Evolutionary conservation across 2,113 vertebrate species (phyloP).

Genomic region (Chlamydotis undulata): DNA sequence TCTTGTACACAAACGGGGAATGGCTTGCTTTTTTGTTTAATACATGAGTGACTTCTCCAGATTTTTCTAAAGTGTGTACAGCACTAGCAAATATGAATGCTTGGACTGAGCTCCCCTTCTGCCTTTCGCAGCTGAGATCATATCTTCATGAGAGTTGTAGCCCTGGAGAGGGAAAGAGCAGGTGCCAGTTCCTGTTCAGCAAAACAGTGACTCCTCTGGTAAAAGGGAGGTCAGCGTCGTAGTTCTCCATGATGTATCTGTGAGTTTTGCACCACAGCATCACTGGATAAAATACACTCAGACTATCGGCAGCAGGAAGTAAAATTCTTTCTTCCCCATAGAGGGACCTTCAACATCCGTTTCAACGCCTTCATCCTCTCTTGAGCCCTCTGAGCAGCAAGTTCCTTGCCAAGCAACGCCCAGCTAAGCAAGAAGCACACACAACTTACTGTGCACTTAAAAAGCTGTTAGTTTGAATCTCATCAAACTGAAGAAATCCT

Average conservation of each 20-base stretch:
- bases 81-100: neutral
- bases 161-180: neutral
- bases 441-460: neutral
- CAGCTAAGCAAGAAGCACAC: neutral
- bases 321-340: neutral
- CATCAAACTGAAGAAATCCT: neutral
- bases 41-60: no score
- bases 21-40: neutral
- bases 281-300: neutral
- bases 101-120: neutral
- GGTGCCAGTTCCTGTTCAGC: neutral
- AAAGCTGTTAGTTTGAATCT: neutral
- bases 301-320: neutral
- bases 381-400: neutral
- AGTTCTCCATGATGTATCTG: neutral
- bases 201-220: neutral
- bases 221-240: neutral
- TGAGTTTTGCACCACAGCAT: neutral
- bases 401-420: neutral
- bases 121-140: neutral
- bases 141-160: neutral
- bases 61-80: neutral
- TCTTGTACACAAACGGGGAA: neutral
- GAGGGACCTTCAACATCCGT: neutral
- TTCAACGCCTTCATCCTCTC: neutral